Evolutionary conservation across 2,113 vertebrate species (phyloP), one percentile per base, ranked within the genome.

Genomic region (Alethe castanea): DNA sequence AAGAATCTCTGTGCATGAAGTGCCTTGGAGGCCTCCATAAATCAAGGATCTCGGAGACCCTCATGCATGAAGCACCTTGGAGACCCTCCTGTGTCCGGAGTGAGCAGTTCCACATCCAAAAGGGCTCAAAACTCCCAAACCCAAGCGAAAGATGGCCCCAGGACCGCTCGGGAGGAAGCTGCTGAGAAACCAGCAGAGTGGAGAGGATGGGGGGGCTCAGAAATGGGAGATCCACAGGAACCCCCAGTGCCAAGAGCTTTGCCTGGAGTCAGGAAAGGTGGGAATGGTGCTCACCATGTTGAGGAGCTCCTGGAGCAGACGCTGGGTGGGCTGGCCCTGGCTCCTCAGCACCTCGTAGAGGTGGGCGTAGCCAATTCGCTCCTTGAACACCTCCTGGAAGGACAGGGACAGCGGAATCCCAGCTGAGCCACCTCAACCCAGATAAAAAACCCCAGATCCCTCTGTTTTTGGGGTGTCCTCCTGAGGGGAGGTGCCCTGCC

Each of bases 321-420:
- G 96, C 47, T 98, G 98, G 90, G 99, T 99, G 44, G 99, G 99
- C 64, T 98, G 98, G 42, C 99, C 99, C 61, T 99, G 99, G 96
- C 99, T 99, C 97, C 98, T 99, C 85, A 99, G 97, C 60, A 99
- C 98, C 86, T 99, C 99, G 11, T 98, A 98, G 81, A 99, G 97
- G 91, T 99, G 99, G 6, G 98, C 90, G 89, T 99, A 99, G 91
- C 99, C 99, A 0, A 99, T 99, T 84, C 99, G 98, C 78, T 99
- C 99, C 96, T 99, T 99, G 94, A 99, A 99, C 80, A 99, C 99
- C 97, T 99, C 99, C 99, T 99, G 97, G 25, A 60, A 35, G 19
- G 44, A 91, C 11, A 38, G 22, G 5, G 48, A 29, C 42, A 20
- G 1, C 56, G 53, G 57, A 64, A 72, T 13, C 24, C 15, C 8